phyloP scores from a whole-genome alignment of 2,797 vertebrate species.

The Neosalanx taihuensis region DNA sequence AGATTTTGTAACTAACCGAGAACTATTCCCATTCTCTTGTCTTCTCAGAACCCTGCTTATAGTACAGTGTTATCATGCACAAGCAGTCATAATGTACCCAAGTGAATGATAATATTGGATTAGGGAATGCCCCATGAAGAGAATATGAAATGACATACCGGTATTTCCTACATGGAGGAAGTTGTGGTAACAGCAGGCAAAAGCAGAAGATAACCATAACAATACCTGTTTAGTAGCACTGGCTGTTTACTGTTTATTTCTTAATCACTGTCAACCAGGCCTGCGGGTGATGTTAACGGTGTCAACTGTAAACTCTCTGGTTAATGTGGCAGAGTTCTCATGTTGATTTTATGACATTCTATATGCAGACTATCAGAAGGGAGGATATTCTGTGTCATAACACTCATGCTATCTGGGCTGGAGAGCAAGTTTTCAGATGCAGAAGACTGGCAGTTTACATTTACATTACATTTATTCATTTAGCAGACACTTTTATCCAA shows the following conservation, averaged over 20 bases:
- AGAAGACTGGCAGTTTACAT: too few relatives aligned
- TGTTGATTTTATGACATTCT: too few relatives aligned
- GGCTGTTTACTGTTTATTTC: neutral
- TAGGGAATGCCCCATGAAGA: conserved; percentile 23
- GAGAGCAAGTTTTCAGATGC: too few relatives aligned
- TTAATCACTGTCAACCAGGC: neutral
- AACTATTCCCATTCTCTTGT: neutral
- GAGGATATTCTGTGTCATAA: too few relatives aligned
- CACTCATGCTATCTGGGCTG: too few relatives aligned
- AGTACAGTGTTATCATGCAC: conserved; percentile 25
- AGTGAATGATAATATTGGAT: conserved; percentile 40
- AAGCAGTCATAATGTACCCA: conserved; percentile 32
- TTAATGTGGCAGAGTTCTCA: too few relatives aligned
- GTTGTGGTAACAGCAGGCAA: conserved; percentile 55
- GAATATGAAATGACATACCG: conserved; percentile 27
- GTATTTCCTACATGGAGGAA: conserved; percentile 56
- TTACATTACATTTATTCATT: too few relatives aligned
- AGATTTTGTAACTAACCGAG: neutral
- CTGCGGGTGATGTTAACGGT: neutral
- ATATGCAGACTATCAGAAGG: too few relatives aligned
- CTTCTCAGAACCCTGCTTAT: neutral
- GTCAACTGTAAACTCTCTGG: too few relatives aligned
- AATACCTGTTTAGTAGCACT: conserved; percentile 27
- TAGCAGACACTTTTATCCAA: too few relatives aligned
- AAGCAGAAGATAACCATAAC: conserved; percentile 59